A percentile compares a stretch with the other conserved stretches of the same genome.
Conservation (phyloP, 2,888 invertebrate species). For the Aphidius colemani region DNA sequence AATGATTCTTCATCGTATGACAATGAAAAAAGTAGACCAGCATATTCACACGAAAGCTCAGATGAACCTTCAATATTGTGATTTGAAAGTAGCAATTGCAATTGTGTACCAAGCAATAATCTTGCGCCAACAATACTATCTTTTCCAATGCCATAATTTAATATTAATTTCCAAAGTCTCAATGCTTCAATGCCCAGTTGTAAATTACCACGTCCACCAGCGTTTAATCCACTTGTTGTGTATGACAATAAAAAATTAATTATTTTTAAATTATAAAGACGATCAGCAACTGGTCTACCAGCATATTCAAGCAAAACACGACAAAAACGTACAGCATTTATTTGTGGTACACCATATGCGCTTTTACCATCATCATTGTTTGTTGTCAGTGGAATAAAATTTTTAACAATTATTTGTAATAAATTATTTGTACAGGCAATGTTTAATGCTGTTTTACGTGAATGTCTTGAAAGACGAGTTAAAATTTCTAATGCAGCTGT, state of each 20-base stretch:
- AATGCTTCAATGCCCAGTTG: conserved; percentile 51
- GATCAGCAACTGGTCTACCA: conserved; percentile 47
- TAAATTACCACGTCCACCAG: conserved; percentile 30
- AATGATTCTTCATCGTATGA: conserved; percentile 40
- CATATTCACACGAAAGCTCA: conserved; percentile 52
- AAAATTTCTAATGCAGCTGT: conserved; percentile 79
- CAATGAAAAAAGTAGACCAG: conserved; percentile 48
- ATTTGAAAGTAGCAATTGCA: conserved; percentile 48
- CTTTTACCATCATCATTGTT: conserved; percentile 57
- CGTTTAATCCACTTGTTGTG: conserved; percentile 59
- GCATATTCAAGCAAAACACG: conserved; percentile 67
- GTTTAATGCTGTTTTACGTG: conserved; percentile 68
- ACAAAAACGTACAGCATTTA: conserved; percentile 74
- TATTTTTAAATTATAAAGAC: conserved; percentile 58
- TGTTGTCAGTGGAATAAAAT: conserved; percentile 65
- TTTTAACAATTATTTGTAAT: conserved; percentile 65
- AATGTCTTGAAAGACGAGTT: conserved; percentile 78
- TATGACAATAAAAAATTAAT: conserved; percentile 65
- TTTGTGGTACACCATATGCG: conserved; percentile 71
- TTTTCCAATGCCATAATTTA: conserved; percentile 41
- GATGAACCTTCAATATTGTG: conserved; percentile 47
- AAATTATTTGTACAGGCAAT: conserved; percentile 70
- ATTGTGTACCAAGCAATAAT: conserved; percentile 45
- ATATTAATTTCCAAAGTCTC: conserved; percentile 51
- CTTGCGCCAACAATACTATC: conserved; percentile 49